phyloP scores from a whole-genome alignment of 2,888 invertebrate genomes.

The Sturmia bella region DNA sequence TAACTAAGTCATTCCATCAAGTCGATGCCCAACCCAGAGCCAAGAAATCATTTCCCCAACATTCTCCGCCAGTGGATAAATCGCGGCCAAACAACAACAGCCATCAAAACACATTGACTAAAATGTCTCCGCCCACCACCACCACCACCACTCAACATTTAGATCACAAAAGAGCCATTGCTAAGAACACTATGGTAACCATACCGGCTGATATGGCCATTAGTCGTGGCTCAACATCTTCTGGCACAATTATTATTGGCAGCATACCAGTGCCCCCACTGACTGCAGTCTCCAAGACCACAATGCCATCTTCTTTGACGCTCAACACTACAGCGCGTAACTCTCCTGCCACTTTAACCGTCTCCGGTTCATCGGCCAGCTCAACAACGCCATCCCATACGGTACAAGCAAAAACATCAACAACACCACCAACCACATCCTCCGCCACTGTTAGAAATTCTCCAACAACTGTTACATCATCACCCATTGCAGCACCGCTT shows the following conservation, averaged over 20 bases:
- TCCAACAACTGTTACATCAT: slow-evolving; percentile 39
- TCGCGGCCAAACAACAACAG: slow-evolving; percentile 37
- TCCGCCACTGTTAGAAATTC: slow-evolving; percentile 41
- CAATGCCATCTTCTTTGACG: slow-evolving; percentile 45
- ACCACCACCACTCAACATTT: slow-evolving; percentile 21
- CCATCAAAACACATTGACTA: slow-evolving; percentile 23
- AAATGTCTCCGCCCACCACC: slow-evolving; percentile 35
- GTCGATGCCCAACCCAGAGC: slow-evolving; percentile 73
- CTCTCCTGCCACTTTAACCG: slow-evolving; percentile 46
- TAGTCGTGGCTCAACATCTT: slow-evolving; percentile 47
- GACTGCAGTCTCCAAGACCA: slow-evolving; percentile 79
- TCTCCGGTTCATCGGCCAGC: slow-evolving; percentile 27
- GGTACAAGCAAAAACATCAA: slow-evolving; percentile 47
- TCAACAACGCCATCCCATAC: slow-evolving; percentile 41
- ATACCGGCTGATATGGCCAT: slow-evolving; percentile 75
- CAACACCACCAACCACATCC: slow-evolving; percentile 17
- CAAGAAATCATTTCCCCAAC: slow-evolving; percentile 80
- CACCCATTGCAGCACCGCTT: slow-evolving; percentile 16
- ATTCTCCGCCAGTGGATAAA: slow-evolving; percentile 63
- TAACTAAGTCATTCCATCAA: slow-evolving; percentile 54
- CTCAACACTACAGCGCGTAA: slow-evolving; percentile 42
- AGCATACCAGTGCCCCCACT: slow-evolving; percentile 77
- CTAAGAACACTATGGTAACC: slow-evolving; percentile 80
- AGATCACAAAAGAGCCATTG: slow-evolving; percentile 70
- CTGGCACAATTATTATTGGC: slow-evolving; percentile 55